A percentile compares a stretch with the other conserved stretches of the same genome.
Evolutionary conservation across 2,113 vertebrate species (phyloP).

Genomic region (Myotis lucifugus): DNA sequence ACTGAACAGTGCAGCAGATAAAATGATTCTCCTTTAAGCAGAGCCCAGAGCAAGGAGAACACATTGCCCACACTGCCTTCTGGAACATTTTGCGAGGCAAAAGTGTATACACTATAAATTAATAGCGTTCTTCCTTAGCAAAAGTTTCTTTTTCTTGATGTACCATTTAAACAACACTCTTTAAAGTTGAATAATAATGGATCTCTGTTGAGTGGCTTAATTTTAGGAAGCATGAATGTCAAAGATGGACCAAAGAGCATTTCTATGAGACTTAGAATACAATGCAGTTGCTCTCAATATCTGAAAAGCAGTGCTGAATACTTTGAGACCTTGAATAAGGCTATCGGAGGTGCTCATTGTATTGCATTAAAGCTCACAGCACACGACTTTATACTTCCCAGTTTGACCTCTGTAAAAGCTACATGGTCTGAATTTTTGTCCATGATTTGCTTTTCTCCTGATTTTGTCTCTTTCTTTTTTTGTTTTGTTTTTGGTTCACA

Average conservation of each 20-base stretch:
- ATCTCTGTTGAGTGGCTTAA: background rate
- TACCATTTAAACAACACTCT: slow-evolving; percentile 34
- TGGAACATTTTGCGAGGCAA: slow-evolving; percentile 12
- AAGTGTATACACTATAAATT: slow-evolving; percentile 50
- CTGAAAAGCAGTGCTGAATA: slow-evolving; percentile 22
- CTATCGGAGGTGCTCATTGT: background rate
- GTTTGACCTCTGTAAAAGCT: background rate
- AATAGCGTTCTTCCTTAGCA: slow-evolving; percentile 27
- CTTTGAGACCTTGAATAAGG: background rate
- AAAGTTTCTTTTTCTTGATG: slow-evolving; percentile 18
- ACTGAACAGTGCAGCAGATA: background rate
- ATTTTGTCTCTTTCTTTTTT: background rate
- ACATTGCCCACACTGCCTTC: slow-evolving; percentile 22
- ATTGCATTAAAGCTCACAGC: background rate
- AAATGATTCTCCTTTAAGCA: slow-evolving; percentile 47
- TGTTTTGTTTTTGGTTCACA: background rate
- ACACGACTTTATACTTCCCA: background rate
- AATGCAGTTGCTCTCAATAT: slow-evolving; percentile 13
- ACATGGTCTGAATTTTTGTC: background rate
- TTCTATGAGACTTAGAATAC: slow-evolving; percentile 12
- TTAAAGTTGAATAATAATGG: slow-evolving; percentile 48
- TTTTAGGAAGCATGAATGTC: slow-evolving; percentile 18
- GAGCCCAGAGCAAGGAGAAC: slow-evolving; percentile 41
- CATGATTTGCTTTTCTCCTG: background rate
- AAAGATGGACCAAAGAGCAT: background rate